These are phyloP conservation scores for Nyctibius grandis DNA, from an alignment of 2,797 vertebrate species.

Conservation along the genomic window DNA sequence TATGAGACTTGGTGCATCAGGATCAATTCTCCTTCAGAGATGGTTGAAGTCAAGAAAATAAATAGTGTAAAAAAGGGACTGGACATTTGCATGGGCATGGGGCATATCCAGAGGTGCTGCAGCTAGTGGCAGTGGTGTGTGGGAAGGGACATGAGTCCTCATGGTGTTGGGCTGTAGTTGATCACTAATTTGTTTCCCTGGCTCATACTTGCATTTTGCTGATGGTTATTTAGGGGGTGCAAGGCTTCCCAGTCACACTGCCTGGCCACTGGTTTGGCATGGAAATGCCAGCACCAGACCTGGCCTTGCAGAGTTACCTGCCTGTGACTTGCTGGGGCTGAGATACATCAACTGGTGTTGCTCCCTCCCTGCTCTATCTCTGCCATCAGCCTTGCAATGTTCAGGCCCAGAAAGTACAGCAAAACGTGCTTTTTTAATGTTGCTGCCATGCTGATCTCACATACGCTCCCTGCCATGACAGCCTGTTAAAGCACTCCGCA, in stretches of 20 bases:
- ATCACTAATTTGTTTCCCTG: background rate
- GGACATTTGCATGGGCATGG: background rate
- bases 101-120: background rate
- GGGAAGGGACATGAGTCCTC: background rate
- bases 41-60: background rate
- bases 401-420: background rate
- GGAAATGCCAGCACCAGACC: background rate
- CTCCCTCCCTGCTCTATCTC: background rate
- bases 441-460: background rate
- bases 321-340: fast-evolving
- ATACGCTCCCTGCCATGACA: fast-evolving
- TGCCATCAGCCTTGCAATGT: background rate
- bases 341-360: background rate
- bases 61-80: background rate
- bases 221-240: background rate
- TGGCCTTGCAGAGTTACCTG: background rate
- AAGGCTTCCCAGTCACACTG: background rate
- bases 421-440: background rate
- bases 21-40: background rate
- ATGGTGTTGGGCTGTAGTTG: background rate
- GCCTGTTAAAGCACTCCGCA: background rate
- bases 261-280: background rate
- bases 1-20: background rate
- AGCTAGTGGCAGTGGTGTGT: fast-evolving
- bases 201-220: background rate